A percentile compares a stretch with the other conserved stretches of the same genome.
Evolutionary conservation across 2,113 vertebrate species (phyloP).

Genomic region (Pygoscelis antarcticus): DNA sequence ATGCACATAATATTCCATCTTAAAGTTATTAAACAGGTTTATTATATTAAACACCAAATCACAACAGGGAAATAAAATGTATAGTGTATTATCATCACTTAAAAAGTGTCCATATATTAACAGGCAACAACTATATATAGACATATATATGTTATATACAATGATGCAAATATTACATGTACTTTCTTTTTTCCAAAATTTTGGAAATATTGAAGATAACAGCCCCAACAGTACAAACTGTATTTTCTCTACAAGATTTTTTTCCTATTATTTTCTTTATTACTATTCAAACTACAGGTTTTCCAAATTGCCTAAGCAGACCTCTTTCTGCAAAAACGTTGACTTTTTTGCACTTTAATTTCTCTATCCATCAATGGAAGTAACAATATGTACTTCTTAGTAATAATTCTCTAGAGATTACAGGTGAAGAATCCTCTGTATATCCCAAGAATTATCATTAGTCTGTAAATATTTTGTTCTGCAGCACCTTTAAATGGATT

Average conservation of each 20-base stretch:
- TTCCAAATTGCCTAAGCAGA: neutral
- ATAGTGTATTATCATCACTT: neutral
- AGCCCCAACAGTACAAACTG: neutral
- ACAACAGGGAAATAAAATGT: neutral
- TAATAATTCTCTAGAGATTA: neutral
- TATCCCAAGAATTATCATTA: neutral
- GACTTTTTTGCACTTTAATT: neutral
- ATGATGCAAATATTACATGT: neutral
- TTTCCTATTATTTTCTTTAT: neutral
- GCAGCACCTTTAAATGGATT: neutral
- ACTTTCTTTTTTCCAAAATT: neutral
- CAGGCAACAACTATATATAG: neutral
- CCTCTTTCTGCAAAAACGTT: neutral
- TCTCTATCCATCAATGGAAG: neutral
- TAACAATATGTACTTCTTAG: neutral
- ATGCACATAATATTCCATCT: neutral
- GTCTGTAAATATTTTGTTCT: neutral
- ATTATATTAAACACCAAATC: neutral
- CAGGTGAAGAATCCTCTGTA: neutral
- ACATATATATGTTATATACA: neutral
- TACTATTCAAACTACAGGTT: neutral
- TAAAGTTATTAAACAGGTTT: neutral
- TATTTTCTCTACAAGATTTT: neutral
- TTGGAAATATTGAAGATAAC: neutral
- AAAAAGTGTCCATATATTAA: neutral